Percentiles rank a stretch among this genome's conserved stretches.
phyloP scores from a whole-genome alignment of 1,140 invertebrate genomes.

The Polypedilum vanderplanki region DNA sequence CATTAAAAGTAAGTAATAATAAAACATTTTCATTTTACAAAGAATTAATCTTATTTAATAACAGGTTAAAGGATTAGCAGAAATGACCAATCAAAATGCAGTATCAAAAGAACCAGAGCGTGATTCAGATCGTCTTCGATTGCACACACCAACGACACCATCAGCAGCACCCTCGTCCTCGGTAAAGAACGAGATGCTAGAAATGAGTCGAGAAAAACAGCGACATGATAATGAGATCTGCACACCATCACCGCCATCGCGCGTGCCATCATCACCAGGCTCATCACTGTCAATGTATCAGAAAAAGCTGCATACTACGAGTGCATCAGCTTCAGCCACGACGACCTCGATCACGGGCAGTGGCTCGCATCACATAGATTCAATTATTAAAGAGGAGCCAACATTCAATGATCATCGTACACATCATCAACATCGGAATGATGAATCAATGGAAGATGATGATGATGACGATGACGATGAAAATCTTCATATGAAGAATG shows the following conservation, averaged over 20 bases:
- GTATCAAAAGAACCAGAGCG: constrained; percentile 45
- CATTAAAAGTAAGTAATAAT: constrained; percentile 60
- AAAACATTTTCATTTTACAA: not conserved
- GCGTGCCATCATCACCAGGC: constrained; percentile 32
- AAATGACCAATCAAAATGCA: constrained; percentile 75
- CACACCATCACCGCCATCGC: constrained; percentile 41
- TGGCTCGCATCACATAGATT: constrained; percentile 7
- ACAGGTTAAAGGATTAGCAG: constrained; percentile 78
- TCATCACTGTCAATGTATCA: constrained; percentile 32
- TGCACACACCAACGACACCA: constrained; percentile 39
- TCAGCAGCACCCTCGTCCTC: constrained; percentile 33
- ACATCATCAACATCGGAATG: constrained; percentile 29
- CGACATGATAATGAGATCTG: constrained; percentile 36
- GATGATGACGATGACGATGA: constrained; percentile 41
- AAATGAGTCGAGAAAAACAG: constrained; percentile 32
- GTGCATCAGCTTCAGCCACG: constrained; percentile 28
- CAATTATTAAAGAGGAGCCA: constrained; percentile 18
- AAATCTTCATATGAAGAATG: constrained; percentile 34
- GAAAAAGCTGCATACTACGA: constrained; percentile 25
- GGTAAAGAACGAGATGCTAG: constrained; percentile 32
- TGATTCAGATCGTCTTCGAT: constrained; percentile 43
- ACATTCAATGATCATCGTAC: constrained; percentile 30
- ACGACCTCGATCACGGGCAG: constrained; percentile 30
- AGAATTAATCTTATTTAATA: constrained; percentile 31
- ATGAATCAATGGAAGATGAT: constrained; percentile 28